Conservation (phyloP, 2,888 invertebrate species). For the Sesia bembeciformis region DNA sequence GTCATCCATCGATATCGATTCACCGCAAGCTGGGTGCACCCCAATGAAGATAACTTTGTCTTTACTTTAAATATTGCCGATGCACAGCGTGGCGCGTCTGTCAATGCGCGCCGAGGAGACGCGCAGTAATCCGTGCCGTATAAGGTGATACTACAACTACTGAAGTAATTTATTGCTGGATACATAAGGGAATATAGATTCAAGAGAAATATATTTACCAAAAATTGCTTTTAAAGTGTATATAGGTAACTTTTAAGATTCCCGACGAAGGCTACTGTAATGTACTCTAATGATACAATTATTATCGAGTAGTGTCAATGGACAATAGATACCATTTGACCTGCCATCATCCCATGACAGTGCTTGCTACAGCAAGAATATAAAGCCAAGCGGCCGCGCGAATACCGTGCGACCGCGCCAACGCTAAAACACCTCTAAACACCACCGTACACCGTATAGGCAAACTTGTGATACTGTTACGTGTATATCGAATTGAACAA, state of each 20-base stretch:
- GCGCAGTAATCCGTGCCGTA: conserved; percentile 37
- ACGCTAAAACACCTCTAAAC: conserved; percentile 62
- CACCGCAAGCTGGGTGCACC: too few relatives aligned
- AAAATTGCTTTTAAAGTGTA: conserved; percentile 67
- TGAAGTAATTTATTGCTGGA: conserved; percentile 72
- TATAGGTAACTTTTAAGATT: conserved; percentile 74
- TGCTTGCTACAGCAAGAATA: conserved; percentile 67
- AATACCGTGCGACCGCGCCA: conserved; percentile 44
- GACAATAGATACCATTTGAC: conserved; percentile 73
- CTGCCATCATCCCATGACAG: conserved; percentile 62
- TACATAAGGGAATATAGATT: conserved; percentile 73
- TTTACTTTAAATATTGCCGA: neutral
- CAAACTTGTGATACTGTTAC: conserved; percentile 63
- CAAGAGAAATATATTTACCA: conserved; percentile 72
- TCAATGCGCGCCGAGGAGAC: conserved; percentile 18
- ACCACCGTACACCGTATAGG: conserved; percentile 53
- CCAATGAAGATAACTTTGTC: too few relatives aligned
- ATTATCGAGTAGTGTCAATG: conserved; percentile 73
- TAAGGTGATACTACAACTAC: conserved; percentile 65
- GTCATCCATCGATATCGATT: too few relatives aligned
- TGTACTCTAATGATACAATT: conserved; percentile 75
- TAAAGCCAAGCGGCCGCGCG: conserved; percentile 54
- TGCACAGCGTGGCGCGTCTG: neutral
- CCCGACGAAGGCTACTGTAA: conserved; percentile 73
- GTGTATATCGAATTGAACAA: conserved; percentile 67